These are phyloP conservation scores for Odocoileus virginianus DNA, from an alignment of 2,113 vertebrate species.

Conservation along the genomic window DNA sequence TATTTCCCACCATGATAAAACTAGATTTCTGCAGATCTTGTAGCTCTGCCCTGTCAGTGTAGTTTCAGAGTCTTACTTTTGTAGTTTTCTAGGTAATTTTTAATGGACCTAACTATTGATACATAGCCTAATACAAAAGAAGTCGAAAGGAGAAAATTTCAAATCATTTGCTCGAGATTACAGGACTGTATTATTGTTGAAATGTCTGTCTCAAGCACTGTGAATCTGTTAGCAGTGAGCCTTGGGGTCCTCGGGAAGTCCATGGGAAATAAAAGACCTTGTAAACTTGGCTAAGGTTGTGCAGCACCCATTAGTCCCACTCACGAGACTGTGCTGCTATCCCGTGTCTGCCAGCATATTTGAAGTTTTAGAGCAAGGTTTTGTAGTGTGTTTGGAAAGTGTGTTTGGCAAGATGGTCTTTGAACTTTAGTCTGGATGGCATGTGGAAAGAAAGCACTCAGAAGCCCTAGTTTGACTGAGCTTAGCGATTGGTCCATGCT, in stretches of 20 bases:
- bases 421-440: background rate
- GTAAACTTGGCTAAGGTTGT: slow-evolving; percentile 65
- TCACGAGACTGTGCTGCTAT: slow-evolving; percentile 59
- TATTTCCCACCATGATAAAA: slow-evolving; percentile 50
- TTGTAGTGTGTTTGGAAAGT: background rate
- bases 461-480: background rate
- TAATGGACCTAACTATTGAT: slow-evolving; percentile 73
- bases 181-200: slow-evolving; percentile 64
- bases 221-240: slow-evolving; percentile 65
- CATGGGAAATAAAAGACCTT: slow-evolving; percentile 54
- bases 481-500: background rate
- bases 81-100: slow-evolving; percentile 64
- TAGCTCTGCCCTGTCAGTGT: slow-evolving; percentile 35
- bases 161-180: slow-evolving; percentile 57
- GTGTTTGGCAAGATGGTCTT: background rate
- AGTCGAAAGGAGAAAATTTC: slow-evolving; percentile 62
- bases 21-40: slow-evolving; percentile 50
- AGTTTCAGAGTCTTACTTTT: slow-evolving; percentile 68
- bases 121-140: slow-evolving; percentile 73
- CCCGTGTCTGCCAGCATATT: slow-evolving; percentile 61
- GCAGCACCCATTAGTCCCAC: slow-evolving; percentile 57
- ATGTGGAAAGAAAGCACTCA: background rate
- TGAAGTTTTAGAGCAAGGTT: background rate
- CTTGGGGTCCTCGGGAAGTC: slow-evolving; percentile 57
- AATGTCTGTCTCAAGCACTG: slow-evolving; percentile 58